A percentile compares a stretch with the other conserved stretches of the same genome.
Evolutionary conservation across 2,797 vertebrate species (phyloP).

Genomic region (Onychomys leucogaster): DNA sequence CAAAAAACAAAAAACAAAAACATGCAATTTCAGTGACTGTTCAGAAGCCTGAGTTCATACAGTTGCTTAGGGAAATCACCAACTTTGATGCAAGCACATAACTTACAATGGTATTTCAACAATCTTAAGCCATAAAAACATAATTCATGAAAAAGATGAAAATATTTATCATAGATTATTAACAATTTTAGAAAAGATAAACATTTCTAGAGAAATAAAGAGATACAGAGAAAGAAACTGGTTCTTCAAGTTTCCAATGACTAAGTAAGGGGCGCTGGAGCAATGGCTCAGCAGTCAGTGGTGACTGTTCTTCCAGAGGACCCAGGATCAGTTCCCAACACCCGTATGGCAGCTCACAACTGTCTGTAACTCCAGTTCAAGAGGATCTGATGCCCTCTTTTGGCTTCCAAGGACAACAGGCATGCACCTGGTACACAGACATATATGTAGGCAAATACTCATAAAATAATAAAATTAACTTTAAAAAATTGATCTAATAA

Average conservation of each 20-base stretch:
- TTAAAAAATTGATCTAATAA: conserved; percentile 11
- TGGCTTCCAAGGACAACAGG: background rate
- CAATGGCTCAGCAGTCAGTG: background rate
- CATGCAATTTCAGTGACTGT: conserved; percentile 11
- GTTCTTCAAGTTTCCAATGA: conserved; percentile 24
- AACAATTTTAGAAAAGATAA: conserved; percentile 45
- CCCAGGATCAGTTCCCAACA: background rate
- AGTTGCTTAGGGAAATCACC: background rate
- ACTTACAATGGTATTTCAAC: background rate
- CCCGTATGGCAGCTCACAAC: background rate
- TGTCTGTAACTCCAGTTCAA: background rate
- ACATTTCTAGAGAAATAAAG: conserved; percentile 33
- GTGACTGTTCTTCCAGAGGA: background rate
- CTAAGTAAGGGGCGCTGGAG: background rate
- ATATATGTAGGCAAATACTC: background rate
- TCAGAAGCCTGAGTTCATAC: conserved; percentile 49
- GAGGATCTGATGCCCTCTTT: background rate
- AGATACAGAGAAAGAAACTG: background rate
- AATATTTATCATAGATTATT: conserved; percentile 31
- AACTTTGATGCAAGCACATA: conserved; percentile 13
- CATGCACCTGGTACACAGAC: background rate
- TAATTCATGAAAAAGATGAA: conserved; percentile 42
- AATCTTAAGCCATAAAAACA: conserved; percentile 52
- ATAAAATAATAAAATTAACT: background rate
- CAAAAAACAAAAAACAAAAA: background rate